phyloP scores from a whole-genome alignment of 2,888 invertebrate species.

The Ditula angustiorana region DNA sequence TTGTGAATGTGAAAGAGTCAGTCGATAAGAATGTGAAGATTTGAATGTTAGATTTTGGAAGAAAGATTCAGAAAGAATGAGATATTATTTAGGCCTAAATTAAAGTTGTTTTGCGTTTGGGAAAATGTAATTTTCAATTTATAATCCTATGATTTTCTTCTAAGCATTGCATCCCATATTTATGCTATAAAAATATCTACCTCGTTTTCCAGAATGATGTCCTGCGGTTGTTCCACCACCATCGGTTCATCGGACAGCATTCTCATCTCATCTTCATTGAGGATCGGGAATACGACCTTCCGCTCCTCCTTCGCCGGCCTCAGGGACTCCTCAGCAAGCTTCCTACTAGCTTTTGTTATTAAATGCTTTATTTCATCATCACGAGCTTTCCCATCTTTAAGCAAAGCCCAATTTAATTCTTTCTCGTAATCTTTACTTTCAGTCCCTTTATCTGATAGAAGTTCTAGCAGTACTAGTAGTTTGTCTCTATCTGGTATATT shows the following conservation, averaged over 20 bases:
- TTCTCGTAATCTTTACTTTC: neutral
- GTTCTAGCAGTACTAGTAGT: neutral
- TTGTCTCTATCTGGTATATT: constrained; percentile 14
- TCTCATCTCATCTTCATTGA: constrained; percentile 65
- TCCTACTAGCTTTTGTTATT: constrained; percentile 45
- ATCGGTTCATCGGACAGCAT: constrained; percentile 70
- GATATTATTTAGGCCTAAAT: too few relatives aligned
- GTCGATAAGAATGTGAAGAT: too few relatives aligned
- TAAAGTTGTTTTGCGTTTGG: too few relatives aligned
- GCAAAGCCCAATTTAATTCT: constrained; percentile 49
- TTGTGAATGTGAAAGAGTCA: too few relatives aligned
- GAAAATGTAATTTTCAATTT: too few relatives aligned
- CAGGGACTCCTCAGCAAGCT: constrained; percentile 29
- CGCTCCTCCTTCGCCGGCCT: constrained; percentile 40
- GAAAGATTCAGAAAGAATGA: too few relatives aligned
- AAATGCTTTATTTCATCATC: constrained; percentile 51
- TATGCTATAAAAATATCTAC: constrained; percentile 62
- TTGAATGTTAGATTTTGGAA: too few relatives aligned
- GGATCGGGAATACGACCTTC: constrained; percentile 49
- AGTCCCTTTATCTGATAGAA: too few relatives aligned
- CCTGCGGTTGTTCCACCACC: constrained; percentile 59
- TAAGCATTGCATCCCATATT: too few relatives aligned
- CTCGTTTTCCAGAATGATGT: constrained; percentile 71
- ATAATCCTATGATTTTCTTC: too few relatives aligned
- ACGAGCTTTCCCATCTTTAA: constrained; percentile 43